Percentiles rank a stretch among this genome's conserved stretches.
Evolutionary conservation across 1,140 invertebrate species (phyloP).

Genomic region (Pararge aegeria): DNA sequence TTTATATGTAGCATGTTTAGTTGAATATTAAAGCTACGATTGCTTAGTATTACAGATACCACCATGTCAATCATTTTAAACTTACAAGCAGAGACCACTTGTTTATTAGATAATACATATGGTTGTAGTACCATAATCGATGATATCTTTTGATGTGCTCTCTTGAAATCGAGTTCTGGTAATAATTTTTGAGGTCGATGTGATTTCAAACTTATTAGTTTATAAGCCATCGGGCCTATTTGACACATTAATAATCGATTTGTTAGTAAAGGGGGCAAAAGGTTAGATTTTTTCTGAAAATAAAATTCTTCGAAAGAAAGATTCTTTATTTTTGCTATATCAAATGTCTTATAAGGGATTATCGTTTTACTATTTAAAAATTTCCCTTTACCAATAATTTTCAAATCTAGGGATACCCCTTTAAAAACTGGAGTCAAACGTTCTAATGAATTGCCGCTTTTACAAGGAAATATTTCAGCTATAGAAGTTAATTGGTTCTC

Average conservation of each 20-base stretch:
- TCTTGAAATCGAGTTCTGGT: background rate
- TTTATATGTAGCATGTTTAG: background rate
- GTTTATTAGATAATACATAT: constrained; percentile 8
- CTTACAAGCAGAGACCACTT: background rate
- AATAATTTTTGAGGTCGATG: background rate
- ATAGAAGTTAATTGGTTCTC: constrained; percentile 36
- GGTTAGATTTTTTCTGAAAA: background rate
- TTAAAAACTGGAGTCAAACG: constrained; percentile 1
- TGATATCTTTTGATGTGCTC: background rate
- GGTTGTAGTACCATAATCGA: constrained; percentile 21
- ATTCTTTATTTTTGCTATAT: background rate
- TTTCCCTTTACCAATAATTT: background rate
- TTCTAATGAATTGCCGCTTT: constrained; percentile 1
- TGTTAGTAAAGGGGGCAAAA: background rate
- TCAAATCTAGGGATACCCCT: background rate
- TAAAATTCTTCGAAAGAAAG: background rate
- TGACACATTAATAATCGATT: background rate
- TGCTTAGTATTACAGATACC: background rate
- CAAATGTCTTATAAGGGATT: background rate
- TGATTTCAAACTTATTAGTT: background rate
- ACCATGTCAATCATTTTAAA: background rate
- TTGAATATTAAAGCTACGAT: background rate
- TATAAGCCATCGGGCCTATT: background rate
- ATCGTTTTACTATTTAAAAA: background rate
- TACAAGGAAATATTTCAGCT: constrained; percentile 30